A percentile compares a stretch with the other conserved stretches of the same genome.
These are phyloP conservation scores for Podarcis muralis DNA, from an alignment of 2,113 vertebrate species.

Conservation along the genomic window DNA sequence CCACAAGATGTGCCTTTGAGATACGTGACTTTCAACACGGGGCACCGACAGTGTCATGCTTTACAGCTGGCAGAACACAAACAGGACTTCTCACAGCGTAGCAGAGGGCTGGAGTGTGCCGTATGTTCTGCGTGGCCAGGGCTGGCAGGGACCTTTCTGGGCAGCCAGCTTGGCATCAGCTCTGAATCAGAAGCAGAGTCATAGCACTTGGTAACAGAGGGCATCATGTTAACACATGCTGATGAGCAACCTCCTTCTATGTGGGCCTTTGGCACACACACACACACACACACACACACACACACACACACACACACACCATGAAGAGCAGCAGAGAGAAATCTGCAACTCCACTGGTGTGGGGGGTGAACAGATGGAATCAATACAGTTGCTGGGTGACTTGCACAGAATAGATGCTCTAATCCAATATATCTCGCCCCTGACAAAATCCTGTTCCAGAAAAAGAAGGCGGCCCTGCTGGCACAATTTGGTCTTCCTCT, in stretches of 20 bases:
- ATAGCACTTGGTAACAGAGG: neutral
- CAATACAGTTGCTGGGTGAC: neutral
- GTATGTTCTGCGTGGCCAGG: neutral
- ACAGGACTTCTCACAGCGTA: neutral
- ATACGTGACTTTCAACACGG: neutral
- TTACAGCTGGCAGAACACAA: neutral
- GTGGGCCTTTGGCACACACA: neutral
- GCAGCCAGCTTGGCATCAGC: neutral
- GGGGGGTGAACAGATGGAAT: neutral
- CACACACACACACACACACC: neutral
- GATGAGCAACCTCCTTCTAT: neutral
- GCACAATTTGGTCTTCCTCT: neutral
- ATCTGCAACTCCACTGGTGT: neutral
- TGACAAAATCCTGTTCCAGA: neutral
- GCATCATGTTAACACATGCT: neutral
- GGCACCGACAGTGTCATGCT: neutral
- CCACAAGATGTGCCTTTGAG: fast-evolving
- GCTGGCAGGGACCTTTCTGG: neutral
- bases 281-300: too few relatives aligned
- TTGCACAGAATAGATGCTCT: neutral
- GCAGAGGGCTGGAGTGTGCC: fast-evolving
- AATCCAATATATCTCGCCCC: neutral
- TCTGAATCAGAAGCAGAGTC: neutral
- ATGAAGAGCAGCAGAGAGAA: neutral
- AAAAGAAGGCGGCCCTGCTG: neutral